A percentile compares a stretch with the other conserved stretches of the same genome.
Conservation (phyloP, 2,888 invertebrate genomes). For the Gisinianus flammeolus region DNA sequence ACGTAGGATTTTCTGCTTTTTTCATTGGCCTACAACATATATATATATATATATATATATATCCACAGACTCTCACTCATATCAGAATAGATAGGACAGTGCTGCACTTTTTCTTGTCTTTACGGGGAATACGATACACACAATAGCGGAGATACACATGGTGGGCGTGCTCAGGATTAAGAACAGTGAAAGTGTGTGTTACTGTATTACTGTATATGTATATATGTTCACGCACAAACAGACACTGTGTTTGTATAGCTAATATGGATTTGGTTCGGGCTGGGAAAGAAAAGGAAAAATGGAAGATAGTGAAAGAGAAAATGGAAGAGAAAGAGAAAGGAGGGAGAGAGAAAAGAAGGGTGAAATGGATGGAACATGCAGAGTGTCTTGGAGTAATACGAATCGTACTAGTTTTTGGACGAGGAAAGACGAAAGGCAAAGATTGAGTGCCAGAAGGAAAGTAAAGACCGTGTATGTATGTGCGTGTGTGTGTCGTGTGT, state of each 20-base stretch:
- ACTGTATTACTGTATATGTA: too few species aligned
- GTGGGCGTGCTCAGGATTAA: conserved; percentile 9
- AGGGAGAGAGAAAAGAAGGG: background rate
- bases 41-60: background rate
- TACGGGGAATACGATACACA: too few species aligned
- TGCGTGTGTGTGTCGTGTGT: background rate
- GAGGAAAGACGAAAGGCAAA: too few species aligned
- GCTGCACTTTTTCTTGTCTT: background rate
- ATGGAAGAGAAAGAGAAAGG: background rate
- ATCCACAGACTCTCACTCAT: background rate
- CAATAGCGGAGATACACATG: background rate
- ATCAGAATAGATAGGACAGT: too few species aligned
- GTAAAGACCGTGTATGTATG: too few species aligned
- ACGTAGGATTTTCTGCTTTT: background rate
- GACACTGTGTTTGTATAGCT: background rate
- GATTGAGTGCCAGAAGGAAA: too few species aligned
- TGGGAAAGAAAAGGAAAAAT: too few species aligned
- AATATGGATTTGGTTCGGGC: background rate
- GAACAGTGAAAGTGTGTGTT: too few species aligned
- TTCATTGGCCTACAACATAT: too few species aligned
- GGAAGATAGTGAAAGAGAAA: background rate
- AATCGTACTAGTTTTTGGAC: background rate
- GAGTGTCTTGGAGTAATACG: too few species aligned
- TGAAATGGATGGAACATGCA: background rate
- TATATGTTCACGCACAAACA: background rate